Base-by-base conservation (phyloP, 2,113 vertebrate species). In the Mystacornis crossleyi region DNA sequence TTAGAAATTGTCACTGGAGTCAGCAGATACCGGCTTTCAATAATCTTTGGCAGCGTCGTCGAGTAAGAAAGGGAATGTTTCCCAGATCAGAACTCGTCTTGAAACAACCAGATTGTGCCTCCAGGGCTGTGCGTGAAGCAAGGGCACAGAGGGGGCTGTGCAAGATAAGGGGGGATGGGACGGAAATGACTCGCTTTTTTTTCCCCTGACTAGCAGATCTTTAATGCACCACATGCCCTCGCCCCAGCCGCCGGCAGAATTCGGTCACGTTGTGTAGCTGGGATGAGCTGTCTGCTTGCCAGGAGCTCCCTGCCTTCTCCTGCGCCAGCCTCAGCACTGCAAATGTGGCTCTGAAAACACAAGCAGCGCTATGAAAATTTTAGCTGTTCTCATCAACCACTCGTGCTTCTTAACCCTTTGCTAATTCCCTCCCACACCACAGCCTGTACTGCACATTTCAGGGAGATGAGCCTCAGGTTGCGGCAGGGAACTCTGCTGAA, bases 1-100 rank as follows among this genome's bases (percentile, higher is more conserved):
- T 86, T 34, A 93, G 92, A 62, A 86, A 93, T 81, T 95, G 88
- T 86, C 71, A 60, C 64, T 71, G 79, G 62, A 93, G 60, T 90
- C 90, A 94, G 95, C 85, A 93, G 79, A 90, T 89, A 55, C 5
- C 6, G 7, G 36, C 80, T 94, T 58, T 48, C 92, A 64, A 43
- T 78, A 53, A 81, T 81, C 60, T 74, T 77, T 71, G 75, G 88
- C 90, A 92, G 75, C 1, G 0, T 51, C 10, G 0, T 1, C 1
- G 4, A 66, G 64, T 19, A 73, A 86, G 58, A 57, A 81, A 83
- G 38, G 47, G n/a, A 40, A 71, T 0, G 4, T 79, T 67, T 88
- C 45, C 72, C 85, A 60, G 62, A 88, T 74, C 70, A 88, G 34
- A 86, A 60, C 60, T 90, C 31, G 50, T 67, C 73, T 6, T 43